These are phyloP conservation scores for Pluvianellus socialis DNA, from an alignment of 2,113 vertebrate species.

Conservation along the genomic window DNA sequence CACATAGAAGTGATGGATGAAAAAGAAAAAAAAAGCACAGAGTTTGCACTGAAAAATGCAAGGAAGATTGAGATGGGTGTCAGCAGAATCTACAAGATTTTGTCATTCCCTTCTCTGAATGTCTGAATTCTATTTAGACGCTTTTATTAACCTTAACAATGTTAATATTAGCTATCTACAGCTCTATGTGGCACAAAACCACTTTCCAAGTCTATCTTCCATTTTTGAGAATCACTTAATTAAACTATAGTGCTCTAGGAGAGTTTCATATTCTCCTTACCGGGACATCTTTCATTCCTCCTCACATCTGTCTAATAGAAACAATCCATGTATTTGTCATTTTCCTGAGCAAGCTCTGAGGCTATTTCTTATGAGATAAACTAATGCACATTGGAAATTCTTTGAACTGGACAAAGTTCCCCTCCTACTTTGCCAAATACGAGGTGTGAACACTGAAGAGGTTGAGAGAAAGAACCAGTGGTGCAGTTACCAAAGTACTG, in stretches of 20 bases:
- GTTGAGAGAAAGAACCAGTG: background rate
- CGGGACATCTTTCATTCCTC: background rate
- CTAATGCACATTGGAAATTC: background rate
- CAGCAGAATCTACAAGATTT: background rate
- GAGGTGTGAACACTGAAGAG: background rate
- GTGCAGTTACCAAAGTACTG: background rate
- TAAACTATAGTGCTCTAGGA: background rate
- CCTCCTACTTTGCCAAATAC: background rate
- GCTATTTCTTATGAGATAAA: background rate
- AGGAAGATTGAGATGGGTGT: background rate
- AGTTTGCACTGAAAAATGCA: background rate
- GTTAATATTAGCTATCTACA: background rate
- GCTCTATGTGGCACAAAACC: background rate
- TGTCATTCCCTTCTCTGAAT: background rate
- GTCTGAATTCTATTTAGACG: background rate
- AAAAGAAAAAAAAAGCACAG: background rate
- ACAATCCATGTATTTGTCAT: background rate
- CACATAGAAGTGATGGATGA: background rate
- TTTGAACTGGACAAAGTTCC: background rate
- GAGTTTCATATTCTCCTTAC: background rate
- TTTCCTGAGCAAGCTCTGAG: background rate
- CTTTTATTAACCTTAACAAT: background rate
- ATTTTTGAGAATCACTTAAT: background rate
- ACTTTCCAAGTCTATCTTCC: background rate
- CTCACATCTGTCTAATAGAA: background rate